Evolutionary conservation across 2,797 vertebrate genomes (phyloP).

Genomic region (Varecia variegata): DNA sequence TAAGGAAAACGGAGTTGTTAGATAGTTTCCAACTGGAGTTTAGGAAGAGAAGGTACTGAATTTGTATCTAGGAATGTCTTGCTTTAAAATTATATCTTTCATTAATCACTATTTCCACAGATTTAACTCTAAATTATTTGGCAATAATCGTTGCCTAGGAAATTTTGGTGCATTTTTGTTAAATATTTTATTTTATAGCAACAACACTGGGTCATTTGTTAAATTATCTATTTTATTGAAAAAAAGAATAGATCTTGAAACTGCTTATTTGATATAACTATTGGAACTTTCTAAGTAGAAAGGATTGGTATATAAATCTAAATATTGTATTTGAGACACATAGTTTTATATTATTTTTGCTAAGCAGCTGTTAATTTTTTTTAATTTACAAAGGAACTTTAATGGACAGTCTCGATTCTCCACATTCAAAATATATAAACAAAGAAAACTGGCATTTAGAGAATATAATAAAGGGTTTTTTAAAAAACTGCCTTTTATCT

Average conservation of each 20-base stretch:
- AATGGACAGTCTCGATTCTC: too few species aligned
- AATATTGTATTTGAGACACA: background rate
- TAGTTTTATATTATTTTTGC: background rate
- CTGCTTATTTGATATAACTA: background rate
- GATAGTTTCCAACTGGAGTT: background rate
- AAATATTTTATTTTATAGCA: conserved; percentile 30
- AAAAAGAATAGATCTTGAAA: background rate
- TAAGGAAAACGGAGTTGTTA: background rate
- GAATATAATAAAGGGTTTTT: too few species aligned
- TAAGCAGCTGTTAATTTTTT: background rate
- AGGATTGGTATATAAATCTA: background rate
- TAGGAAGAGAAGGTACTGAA: background rate
- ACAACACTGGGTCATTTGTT: background rate
- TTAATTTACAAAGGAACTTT: too few species aligned
- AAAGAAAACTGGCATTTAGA: too few species aligned
- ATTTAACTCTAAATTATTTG: conserved; percentile 15
- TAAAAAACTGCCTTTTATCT: too few species aligned
- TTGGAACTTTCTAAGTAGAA: conserved; percentile 7
- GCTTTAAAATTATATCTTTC: background rate
- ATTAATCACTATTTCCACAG: background rate
- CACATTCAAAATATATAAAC: too few species aligned
- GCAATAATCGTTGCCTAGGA: background rate
- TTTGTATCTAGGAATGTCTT: background rate
- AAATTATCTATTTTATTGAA: conserved; percentile 22
- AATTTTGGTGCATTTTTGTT: background rate